Base-by-base conservation (phyloP, 2,888 invertebrate species). In the Tachina grossa region DNA sequence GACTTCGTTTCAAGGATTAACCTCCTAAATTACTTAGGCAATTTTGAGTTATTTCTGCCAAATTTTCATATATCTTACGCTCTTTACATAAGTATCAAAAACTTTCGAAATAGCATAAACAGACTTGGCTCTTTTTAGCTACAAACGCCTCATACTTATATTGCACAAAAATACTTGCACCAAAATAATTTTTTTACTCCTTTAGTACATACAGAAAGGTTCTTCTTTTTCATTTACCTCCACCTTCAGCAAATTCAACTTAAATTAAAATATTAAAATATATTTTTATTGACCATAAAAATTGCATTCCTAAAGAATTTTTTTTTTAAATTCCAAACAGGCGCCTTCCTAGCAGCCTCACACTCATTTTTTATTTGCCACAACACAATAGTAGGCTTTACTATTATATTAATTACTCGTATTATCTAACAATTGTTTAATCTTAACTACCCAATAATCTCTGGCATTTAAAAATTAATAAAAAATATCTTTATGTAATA, bases 301-400 rank as follows among this genome's bases (percentile, higher is more conserved):
- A 49, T 9, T 45, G 8, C n/a, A 66, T 43, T 43, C 47, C 22
- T 31, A 1, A 43, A 41, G 65, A 31, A 31, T 6, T 31, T 31
- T 22, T n/a, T 49, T 43, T 53, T 55, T 63, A 10, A 85, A 76
- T 83, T 85, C 82, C 39, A 80, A 61, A 19, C 22, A 66, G 85
- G 85, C 85, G 85, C 85, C 85, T 76, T 2, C n/a, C 63, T 57
- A 14, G 8, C 31, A 9, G 14, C 22, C 49, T 66, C 39, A 39
- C 13, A 57, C n/a, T 49, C 43, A 80, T 31, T 63, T 71, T 51
- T 71, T 51, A 69, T 69, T n/a, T n/a, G 31, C 59, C 45, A 75
- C 51, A 61, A 81, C 75, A 69, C 75, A 81, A 68, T 75, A 68
- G 81, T 79, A 53, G 10, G 10, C 63, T 55, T 19, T 11, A 11